These are phyloP conservation scores for Chaitophorus viminalis DNA, from an alignment of 2,888 invertebrate genomes.

Conservation along the genomic window DNA sequence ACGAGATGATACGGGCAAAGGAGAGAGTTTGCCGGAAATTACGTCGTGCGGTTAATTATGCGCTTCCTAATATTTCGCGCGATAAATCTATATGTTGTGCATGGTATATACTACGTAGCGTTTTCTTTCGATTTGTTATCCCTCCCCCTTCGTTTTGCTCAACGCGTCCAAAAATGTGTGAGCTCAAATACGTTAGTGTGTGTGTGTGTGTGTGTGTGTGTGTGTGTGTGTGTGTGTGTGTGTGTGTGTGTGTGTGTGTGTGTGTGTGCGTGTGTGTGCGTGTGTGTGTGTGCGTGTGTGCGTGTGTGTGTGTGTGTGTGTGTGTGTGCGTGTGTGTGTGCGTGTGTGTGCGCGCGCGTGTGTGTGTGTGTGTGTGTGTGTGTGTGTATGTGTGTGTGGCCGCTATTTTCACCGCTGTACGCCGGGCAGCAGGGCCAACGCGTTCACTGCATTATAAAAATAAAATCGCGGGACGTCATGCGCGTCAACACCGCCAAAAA, in stretches of 20 bases:
- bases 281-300: neutral
- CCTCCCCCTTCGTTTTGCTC: too few relatives aligned
- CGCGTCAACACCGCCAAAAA: slow-evolving; percentile 51
- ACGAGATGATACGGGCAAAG: neutral
- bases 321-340: neutral
- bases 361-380: neutral
- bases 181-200: neutral
- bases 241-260: neutral
- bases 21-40: neutral
- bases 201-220: slow-evolving; percentile 3
- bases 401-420: slow-evolving; percentile 56
- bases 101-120: too few relatives aligned
- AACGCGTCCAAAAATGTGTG: neutral
- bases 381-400: neutral
- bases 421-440: slow-evolving; percentile 25
- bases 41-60: neutral
- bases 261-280: neutral
- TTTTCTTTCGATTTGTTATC: neutral
- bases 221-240: neutral
- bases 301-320: neutral
- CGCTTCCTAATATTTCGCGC: neutral
- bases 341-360: neutral
- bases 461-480: slow-evolving; percentile 55
- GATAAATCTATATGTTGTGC: too few relatives aligned
- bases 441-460: slow-evolving; percentile 38